Evolutionary conservation across 2,113 vertebrate genomes (phyloP).

Genomic region (Archocentrus centrarchus): DNA sequence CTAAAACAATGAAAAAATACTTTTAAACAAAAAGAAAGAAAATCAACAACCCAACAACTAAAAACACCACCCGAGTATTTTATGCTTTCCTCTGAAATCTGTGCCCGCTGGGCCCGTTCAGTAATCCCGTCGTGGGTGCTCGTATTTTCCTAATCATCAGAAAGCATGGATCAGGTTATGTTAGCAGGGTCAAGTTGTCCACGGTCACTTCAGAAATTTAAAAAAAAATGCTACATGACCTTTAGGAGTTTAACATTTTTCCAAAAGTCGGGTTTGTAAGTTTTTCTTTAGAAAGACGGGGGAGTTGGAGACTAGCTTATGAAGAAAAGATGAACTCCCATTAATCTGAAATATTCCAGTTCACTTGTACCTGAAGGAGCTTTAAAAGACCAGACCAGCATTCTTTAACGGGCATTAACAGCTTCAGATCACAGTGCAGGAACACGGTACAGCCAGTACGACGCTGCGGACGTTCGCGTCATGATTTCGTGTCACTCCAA

Average conservation of each 20-base stretch:
- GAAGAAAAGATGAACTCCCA: not conserved
- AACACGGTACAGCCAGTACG: not conserved
- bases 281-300: not conserved
- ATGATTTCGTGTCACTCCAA: accelerated
- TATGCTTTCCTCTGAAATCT: not conserved
- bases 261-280: not conserved
- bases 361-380: not conserved
- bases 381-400: not conserved
- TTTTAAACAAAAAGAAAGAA: not conserved
- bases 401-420: not conserved
- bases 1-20: too few species aligned
- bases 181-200: not conserved
- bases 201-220: accelerated
- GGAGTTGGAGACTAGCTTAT: not conserved
- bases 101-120: not conserved
- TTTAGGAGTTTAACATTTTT: not conserved
- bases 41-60: accelerated
- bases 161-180: not conserved
- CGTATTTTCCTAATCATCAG: not conserved
- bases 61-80: not conserved
- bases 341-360: not conserved
- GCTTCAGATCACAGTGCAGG: not conserved
- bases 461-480: accelerated
- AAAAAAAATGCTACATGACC: not conserved
- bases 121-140: not conserved